Conservation (phyloP, 2,888 invertebrate species). For the Dynastes maya region DNA sequence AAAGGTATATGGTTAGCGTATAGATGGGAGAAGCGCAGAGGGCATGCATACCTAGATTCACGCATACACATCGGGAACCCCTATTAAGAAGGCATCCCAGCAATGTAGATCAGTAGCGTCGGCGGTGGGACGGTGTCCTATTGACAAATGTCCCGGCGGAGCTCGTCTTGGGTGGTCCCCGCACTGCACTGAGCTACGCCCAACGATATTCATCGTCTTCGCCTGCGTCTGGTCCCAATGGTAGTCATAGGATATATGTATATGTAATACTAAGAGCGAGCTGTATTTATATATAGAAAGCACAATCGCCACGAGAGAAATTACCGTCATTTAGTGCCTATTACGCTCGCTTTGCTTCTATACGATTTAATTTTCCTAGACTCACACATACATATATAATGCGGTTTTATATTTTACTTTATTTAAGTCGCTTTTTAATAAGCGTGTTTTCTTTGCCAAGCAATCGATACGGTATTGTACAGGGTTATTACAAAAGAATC, state of each 20-base stretch:
- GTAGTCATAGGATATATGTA: too few relatives aligned
- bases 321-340: conserved; percentile 50
- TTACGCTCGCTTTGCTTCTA: conserved; percentile 40
- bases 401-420: too few relatives aligned
- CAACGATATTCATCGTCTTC: conserved; percentile 39
- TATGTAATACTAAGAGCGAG: too few relatives aligned
- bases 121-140: conserved; percentile 56
- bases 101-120: conserved; percentile 59
- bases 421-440: too few relatives aligned
- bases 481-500: too few relatives aligned
- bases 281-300: conserved; percentile 54
- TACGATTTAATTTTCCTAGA: conserved; percentile 17
- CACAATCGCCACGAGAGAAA: conserved; percentile 49
- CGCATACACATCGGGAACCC: conserved; percentile 36
- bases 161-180: conserved; percentile 57
- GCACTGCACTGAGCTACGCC: conserved; percentile 56
- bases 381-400: background rate
- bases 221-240: conserved; percentile 44
- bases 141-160: conserved; percentile 56
- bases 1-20: background rate
- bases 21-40: background rate
- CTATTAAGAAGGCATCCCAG: conserved; percentile 55
- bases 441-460: too few relatives aligned
- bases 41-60: background rate
- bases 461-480: too few relatives aligned